phyloP scores from a whole-genome alignment of 2,797 vertebrate species.

The Alosa sapidissima region DNA sequence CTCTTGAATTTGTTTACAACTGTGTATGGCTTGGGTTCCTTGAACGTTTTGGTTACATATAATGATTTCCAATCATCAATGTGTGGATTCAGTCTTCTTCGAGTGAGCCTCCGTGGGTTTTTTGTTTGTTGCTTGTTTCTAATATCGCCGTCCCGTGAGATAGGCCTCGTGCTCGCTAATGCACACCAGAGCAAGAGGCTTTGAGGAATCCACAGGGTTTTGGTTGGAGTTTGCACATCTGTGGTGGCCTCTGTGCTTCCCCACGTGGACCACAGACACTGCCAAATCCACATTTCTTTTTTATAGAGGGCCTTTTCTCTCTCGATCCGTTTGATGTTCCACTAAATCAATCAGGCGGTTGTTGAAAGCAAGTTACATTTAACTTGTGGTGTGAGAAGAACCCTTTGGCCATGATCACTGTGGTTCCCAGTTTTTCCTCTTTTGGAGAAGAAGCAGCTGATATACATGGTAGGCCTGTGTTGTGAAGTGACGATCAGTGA shows the following conservation, averaged over 20 bases:
- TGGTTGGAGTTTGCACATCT: slow-evolving; percentile 38
- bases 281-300: slow-evolving; percentile 20
- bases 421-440: no score
- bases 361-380: not conserved
- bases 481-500: not conserved
- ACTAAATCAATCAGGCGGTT: slow-evolving; percentile 4
- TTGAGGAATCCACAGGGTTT: slow-evolving; percentile 32
- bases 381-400: not conserved
- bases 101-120: not conserved
- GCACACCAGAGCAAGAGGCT: slow-evolving; percentile 44
- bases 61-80: not conserved
- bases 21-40: not conserved
- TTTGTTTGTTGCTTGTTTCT: not conserved
- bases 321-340: not conserved
- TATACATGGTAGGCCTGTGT: not conserved
- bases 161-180: slow-evolving; percentile 36
- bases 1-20: not conserved
- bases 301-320: not conserved
- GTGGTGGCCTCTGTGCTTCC: slow-evolving; percentile 34
- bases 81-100: not conserved
- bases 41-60: not conserved
- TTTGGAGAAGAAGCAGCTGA: not conserved
- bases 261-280: slow-evolving; percentile 32
- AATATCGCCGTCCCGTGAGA: not conserved
- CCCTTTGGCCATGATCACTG: not conserved